These are phyloP conservation scores for Epinephelus lanceolatus DNA, from an alignment of 2,113 vertebrate species.

Conservation along the genomic window DNA sequence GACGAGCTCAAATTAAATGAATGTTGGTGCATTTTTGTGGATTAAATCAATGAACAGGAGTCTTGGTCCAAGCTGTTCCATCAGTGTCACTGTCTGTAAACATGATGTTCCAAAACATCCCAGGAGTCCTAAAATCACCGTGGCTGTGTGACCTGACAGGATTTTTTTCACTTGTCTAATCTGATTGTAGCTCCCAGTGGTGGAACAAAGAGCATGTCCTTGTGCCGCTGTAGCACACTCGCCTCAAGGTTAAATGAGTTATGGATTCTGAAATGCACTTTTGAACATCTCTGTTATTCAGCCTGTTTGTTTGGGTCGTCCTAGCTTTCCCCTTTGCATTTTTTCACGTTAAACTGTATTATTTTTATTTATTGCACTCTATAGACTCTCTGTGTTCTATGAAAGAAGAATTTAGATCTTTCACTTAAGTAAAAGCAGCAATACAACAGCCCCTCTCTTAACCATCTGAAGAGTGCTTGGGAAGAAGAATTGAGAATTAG, in stretches of 20 bases:
- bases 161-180: not conserved
- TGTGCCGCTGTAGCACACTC: conserved; percentile 1
- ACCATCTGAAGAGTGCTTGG: too few species aligned
- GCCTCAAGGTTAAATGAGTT: conserved; percentile 41
- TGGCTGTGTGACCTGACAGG: not conserved
- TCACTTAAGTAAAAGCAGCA: too few species aligned
- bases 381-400: not conserved
- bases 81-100: not conserved
- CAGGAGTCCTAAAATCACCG: not conserved
- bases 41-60: not conserved
- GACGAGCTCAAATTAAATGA: not conserved
- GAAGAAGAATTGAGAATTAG: too few species aligned
- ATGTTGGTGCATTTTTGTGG: not conserved
- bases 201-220: conserved; percentile 9
- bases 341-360: not conserved
- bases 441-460: too few species aligned
- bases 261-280: conserved; percentile 2
- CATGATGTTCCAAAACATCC: not conserved
- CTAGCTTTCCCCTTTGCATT: not conserved
- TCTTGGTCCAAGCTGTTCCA: not conserved
- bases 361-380: not conserved
- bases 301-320: not conserved
- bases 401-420: too few species aligned
- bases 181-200: not conserved
- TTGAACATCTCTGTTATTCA: not conserved